Percentiles rank a stretch among this genome's conserved stretches.
Evolutionary conservation across 1,140 invertebrate genomes (phyloP).

Genomic region (Drosophila tani): DNA sequence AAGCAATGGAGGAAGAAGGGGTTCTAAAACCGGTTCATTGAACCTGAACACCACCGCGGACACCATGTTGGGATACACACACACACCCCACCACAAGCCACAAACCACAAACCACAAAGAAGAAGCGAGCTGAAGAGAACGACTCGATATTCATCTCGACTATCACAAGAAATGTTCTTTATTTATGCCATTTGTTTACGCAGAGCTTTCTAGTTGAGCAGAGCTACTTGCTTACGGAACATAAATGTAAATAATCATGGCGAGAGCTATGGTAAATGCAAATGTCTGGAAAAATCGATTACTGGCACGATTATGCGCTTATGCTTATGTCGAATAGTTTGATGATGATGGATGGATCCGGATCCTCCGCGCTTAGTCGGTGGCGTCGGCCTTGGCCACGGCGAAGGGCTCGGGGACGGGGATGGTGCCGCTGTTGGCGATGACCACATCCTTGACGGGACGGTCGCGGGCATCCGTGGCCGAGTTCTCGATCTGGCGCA

Average conservation of each 20-base stretch:
- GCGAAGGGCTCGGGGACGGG: conserved; percentile 91
- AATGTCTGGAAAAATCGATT: conserved; percentile 59
- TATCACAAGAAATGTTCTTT: conserved; percentile 58
- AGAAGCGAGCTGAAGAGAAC: conserved; percentile 14
- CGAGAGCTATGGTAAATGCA: conserved; percentile 58
- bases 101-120: background rate
- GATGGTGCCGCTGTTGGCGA: conserved; percentile 90
- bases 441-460: conserved; percentile 92
- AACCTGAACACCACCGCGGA: conserved; percentile 46
- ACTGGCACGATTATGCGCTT: conserved; percentile 27
- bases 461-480: conserved; percentile 91
- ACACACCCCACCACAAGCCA: background rate
- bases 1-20: conserved; percentile 34
- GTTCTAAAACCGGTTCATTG: conserved; percentile 71
- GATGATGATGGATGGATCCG: conserved; percentile 42
- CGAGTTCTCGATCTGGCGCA: conserved; percentile 93
- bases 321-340: conserved; percentile 43
- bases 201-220: conserved; percentile 53
- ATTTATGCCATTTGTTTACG: conserved; percentile 44
- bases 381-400: conserved; percentile 93
- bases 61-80: conserved; percentile 21
- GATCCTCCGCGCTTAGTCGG: conserved; percentile 85
- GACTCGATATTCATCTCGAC: conserved; percentile 15
- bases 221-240: conserved; percentile 52
- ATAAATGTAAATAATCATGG: conserved; percentile 40